phyloP scores from a whole-genome alignment of 2,113 vertebrate genomes.

The Hippocampus abdominalis region DNA sequence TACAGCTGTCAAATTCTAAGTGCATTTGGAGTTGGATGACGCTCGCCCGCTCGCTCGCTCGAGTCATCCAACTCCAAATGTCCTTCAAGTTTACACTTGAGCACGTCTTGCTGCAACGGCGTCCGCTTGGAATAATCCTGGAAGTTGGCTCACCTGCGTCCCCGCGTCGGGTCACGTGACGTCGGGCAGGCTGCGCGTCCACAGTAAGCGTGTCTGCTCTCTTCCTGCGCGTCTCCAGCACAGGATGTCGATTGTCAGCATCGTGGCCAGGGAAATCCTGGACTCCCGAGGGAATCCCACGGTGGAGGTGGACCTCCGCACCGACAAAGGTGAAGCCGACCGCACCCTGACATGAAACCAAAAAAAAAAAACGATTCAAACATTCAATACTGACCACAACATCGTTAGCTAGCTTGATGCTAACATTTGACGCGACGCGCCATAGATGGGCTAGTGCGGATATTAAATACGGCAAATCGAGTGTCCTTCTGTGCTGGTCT shows the following conservation, averaged over 20 bases:
- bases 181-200: too few species aligned
- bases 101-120: constrained; percentile 11
- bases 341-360: neutral
- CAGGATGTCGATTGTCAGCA: constrained; percentile 81
- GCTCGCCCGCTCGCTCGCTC: neutral
- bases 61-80: neutral
- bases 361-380: neutral
- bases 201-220: neutral
- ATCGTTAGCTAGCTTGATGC: too few species aligned
- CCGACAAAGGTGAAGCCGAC: constrained; percentile 81
- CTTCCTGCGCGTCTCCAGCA: constrained; percentile 24
- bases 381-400: too few species aligned
- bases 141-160: too few species aligned
- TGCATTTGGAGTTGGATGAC: neutral
- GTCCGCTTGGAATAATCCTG: constrained; percentile 15
- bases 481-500: neutral
- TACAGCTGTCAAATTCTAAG: too few species aligned
- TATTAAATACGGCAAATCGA: neutral
- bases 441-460: neutral
- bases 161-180: too few species aligned
- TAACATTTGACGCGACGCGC: too few species aligned
- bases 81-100: neutral
- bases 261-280: constrained; percentile 91
- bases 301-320: constrained; percentile 87
- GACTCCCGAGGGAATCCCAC: constrained; percentile 95